These are phyloP conservation scores for Oscheius myriophilus DNA, from an alignment of 2,888 invertebrate genomes.

Conservation along the genomic window DNA sequence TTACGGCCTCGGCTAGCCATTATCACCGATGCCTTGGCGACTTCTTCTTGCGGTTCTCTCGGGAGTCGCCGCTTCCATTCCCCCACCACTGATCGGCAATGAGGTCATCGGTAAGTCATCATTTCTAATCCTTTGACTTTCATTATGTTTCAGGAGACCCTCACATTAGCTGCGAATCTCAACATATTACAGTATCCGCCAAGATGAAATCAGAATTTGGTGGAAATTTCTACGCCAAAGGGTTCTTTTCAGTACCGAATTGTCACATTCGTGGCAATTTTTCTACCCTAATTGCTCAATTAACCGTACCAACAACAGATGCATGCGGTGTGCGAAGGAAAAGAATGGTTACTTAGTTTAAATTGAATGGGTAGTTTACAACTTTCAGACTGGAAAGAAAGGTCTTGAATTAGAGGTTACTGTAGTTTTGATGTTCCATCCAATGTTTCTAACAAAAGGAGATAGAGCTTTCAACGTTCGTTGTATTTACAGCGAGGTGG, in stretches of 20 bases:
- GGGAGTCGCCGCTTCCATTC: neutral
- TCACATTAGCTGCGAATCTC: slow-evolving; percentile 53
- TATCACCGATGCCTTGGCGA: slow-evolving; percentile 26
- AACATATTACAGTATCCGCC: slow-evolving; percentile 53
- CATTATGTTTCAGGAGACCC: slow-evolving; percentile 48
- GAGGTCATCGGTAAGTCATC: slow-evolving; percentile 1
- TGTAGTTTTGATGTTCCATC: slow-evolving; percentile 66
- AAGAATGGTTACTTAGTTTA: slow-evolving; percentile 39
- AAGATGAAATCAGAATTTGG: slow-evolving; percentile 50
- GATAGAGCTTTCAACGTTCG: slow-evolving; percentile 61
- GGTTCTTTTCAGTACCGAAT: slow-evolving; percentile 51
- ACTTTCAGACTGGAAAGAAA: slow-evolving; percentile 50
- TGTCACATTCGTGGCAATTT: slow-evolving; percentile 58
- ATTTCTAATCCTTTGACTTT: neutral
- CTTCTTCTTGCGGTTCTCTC: slow-evolving; percentile 5
- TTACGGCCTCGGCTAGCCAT: slow-evolving; percentile 26
- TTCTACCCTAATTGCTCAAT: slow-evolving; percentile 45
- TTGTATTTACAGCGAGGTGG: slow-evolving; percentile 60
- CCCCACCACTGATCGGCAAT: slow-evolving; percentile 19
- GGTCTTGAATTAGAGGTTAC: slow-evolving; percentile 64
- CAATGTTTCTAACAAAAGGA: slow-evolving; percentile 58
- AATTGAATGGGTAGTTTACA: no score
- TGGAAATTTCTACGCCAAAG: slow-evolving; percentile 63
- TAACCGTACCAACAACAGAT: slow-evolving; percentile 56
- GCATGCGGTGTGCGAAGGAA: slow-evolving; percentile 64